A percentile compares a stretch with the other conserved stretches of the same genome.
These are phyloP conservation scores for Sicus ferrugineus DNA, from an alignment of 2,888 invertebrate species.

Conservation along the genomic window DNA sequence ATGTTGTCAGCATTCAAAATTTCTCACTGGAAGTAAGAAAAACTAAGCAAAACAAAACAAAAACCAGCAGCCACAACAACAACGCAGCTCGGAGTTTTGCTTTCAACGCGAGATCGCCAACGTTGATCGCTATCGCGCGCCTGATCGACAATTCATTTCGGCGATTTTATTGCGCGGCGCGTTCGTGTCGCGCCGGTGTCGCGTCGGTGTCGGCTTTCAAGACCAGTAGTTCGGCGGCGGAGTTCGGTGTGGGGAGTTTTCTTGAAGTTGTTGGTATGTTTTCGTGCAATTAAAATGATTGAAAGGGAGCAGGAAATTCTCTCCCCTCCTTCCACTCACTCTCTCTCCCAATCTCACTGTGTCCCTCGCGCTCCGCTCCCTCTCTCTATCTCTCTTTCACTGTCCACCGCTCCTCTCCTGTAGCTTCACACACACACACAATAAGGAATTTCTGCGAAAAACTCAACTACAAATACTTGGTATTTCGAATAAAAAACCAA, in stretches of 20 bases:
- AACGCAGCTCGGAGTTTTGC: background rate
- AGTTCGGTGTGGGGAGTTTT: slow-evolving; percentile 32
- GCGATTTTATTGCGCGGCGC: slow-evolving; percentile 26
- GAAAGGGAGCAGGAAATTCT: background rate
- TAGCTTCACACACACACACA: background rate
- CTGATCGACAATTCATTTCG: slow-evolving; percentile 36
- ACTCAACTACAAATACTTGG: background rate
- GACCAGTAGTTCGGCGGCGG: slow-evolving; percentile 58
- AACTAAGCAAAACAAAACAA: slow-evolving; percentile 8
- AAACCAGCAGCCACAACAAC: slow-evolving; percentile 9
- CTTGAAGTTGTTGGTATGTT: slow-evolving; percentile 26
- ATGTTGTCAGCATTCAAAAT: slow-evolving; percentile 24
- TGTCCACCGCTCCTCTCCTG: background rate
- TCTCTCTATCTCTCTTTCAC: background rate
- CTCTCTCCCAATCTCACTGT: background rate
- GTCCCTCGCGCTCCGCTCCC: background rate
- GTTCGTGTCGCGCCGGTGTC: background rate
- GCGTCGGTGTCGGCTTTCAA: slow-evolving; percentile 46
- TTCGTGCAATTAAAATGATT: slow-evolving; percentile 49
- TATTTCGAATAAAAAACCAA: slow-evolving; percentile 11
- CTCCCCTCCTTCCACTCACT: background rate
- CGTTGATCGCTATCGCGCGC: slow-evolving; percentile 38
- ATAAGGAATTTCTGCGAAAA: slow-evolving; percentile 12
- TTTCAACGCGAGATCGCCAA: slow-evolving; percentile 26
- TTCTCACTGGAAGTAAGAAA: background rate